Conservation (phyloP, 2,888 invertebrate species). For the Adelphocoris suturalis region DNA sequence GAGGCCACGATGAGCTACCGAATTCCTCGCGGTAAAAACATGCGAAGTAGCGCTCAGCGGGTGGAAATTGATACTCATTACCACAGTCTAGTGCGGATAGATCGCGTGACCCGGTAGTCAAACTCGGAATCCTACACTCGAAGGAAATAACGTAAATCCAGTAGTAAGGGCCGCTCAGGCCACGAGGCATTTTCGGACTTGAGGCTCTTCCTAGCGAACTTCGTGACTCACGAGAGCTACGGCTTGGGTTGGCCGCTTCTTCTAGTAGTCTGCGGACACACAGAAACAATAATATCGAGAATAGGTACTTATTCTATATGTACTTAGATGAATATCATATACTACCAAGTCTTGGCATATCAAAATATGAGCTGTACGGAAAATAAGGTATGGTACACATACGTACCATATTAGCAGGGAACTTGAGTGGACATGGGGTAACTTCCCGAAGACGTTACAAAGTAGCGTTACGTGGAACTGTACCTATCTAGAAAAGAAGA, state of each 20-base stretch:
- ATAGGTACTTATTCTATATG: no score
- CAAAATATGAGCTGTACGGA: no score
- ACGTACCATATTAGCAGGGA: no score
- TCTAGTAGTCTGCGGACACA: background rate
- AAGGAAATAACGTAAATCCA: slow-evolving; percentile 21
- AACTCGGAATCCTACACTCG: background rate
- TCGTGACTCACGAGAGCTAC: slow-evolving; percentile 15
- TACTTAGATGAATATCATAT: no score
- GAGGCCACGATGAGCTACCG: background rate
- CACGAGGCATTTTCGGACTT: background rate
- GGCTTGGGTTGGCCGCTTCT: background rate
- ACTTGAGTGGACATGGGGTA: no score
- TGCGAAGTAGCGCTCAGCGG: background rate
- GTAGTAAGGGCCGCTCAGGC: background rate
- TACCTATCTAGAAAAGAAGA: no score
- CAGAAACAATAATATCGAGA: no score
- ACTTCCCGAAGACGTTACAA: no score
- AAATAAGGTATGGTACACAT: no score
- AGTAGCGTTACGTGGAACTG: no score
- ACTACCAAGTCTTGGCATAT: no score
- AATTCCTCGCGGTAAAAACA: background rate
- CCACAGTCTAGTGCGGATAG: background rate
- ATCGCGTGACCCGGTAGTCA: slow-evolving; percentile 36
- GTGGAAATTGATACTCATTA: slow-evolving; percentile 8
- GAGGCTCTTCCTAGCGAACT: background rate